Conservation (phyloP, 2,888 invertebrate genomes). For the Archaeoteleia sp. region DNA sequence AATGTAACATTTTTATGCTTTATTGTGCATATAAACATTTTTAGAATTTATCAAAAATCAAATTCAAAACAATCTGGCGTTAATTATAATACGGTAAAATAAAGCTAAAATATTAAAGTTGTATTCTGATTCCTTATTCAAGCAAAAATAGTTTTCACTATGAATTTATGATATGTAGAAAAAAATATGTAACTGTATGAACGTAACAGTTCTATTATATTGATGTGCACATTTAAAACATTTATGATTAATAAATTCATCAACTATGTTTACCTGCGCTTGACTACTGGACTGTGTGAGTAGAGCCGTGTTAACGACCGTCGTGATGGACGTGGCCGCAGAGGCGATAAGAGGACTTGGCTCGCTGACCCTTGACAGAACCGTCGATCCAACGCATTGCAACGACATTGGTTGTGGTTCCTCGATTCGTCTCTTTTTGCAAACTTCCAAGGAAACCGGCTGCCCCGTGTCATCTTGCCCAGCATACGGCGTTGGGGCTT, state of each 20-base stretch:
- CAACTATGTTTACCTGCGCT: conserved; percentile 46
- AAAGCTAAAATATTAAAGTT: too few species aligned
- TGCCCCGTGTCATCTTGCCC: conserved; percentile 72
- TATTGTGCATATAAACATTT: too few species aligned
- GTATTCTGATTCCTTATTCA: too few species aligned
- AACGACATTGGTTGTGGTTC: conserved; percentile 69
- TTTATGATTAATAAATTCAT: too few species aligned
- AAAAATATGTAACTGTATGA: too few species aligned
- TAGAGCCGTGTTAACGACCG: conserved; percentile 81
- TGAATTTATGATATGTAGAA: background rate
- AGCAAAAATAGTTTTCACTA: background rate
- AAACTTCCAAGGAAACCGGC: conserved; percentile 77
- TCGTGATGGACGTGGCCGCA: conserved; percentile 82
- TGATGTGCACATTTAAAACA: too few species aligned
- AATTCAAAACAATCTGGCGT: background rate
- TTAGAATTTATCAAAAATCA: background rate
- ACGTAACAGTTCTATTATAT: too few species aligned
- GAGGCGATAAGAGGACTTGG: conserved; percentile 83
- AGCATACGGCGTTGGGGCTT: conserved; percentile 76
- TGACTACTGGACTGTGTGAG: conserved; percentile 65
- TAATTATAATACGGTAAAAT: too few species aligned
- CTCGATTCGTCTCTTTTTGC: conserved; percentile 80
- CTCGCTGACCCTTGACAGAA: conserved; percentile 78
- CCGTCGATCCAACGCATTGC: conserved; percentile 73
- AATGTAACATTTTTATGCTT: too few species aligned